phyloP scores from a whole-genome alignment of 2,888 invertebrate genomes.

The Troides oblongomaculatus region DNA sequence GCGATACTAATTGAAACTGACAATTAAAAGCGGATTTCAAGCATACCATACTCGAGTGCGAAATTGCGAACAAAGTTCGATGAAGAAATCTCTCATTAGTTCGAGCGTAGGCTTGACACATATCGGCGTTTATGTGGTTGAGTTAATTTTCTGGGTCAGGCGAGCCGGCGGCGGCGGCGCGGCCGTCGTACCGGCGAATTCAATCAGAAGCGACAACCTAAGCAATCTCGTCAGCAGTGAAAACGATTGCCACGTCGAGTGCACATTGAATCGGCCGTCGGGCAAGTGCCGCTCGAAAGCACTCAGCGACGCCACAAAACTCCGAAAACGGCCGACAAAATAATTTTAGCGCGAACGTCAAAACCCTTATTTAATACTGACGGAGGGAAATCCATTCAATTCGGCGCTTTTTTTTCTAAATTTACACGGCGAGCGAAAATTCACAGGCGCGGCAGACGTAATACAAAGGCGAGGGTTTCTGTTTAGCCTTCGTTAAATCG shows the following conservation, averaged over 20 bases:
- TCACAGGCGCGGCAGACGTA: conserved; percentile 30
- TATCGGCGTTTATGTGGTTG: conserved; percentile 62
- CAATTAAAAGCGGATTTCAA: neutral
- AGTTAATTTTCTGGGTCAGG: conserved; percentile 67
- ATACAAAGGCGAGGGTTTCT: conserved; percentile 39
- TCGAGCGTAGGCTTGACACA: conserved; percentile 54
- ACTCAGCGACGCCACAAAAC: conserved; percentile 50
- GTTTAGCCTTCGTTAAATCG: conserved; percentile 50
- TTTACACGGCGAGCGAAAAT: conserved; percentile 34
- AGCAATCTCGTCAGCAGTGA: conserved; percentile 65
- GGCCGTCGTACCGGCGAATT: conserved; percentile 58
- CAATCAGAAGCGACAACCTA: conserved; percentile 74
- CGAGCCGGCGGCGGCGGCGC: conserved; percentile 38
- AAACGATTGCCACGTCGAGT: conserved; percentile 67
- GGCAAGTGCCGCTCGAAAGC: conserved; percentile 55
- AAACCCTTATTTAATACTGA: neutral
- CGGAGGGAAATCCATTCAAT: neutral
- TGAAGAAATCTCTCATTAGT: conserved; percentile 23
- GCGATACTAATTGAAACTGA: no score
- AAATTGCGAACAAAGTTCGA: neutral
- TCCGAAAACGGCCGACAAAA: conserved; percentile 46
- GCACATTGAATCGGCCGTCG: conserved; percentile 65
- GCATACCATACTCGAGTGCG: neutral
- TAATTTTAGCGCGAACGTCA: conserved; percentile 38
- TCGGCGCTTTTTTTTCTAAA: no score